Base-by-base conservation (phyloP, 2,797 vertebrate genomes). In the Thaleichthys pacificus region DNA sequence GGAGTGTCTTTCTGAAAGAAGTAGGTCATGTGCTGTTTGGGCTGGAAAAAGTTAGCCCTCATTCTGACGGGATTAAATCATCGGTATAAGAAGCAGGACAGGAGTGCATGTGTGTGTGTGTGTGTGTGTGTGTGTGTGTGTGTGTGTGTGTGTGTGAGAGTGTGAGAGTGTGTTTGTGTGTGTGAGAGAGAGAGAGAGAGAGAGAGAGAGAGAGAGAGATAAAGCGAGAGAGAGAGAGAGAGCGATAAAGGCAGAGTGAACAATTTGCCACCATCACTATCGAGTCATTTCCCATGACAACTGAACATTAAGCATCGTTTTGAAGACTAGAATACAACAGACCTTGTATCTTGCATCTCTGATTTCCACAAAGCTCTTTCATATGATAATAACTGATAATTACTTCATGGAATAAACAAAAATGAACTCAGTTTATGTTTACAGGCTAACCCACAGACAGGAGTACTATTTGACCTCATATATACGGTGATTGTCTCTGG, bases 11-110 rank as follows among this genome's bases (percentile, higher is more conserved):
- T 88, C 79, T 85, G 80, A 82, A 85, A 79, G 84, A 91, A 92
- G 82, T 91, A 89, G 91, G 89, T 91, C 92, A 91, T 84, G 75
- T 66, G 69, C 83, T 80, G 76, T 81, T 87, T 78, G 81, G 85
- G 80, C 87, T 92, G 91, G 89, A 93, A 92, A 91, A 90, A 86
- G 84, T 92, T 89, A 89, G 82, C 74, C 84, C 80, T 87, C 85
- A 89, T 91, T 90, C 87, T 90, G 61, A 69, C 79, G 77, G 81
- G 89, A 88, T 93, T 89, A 91, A 91, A 91, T 93, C 91, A 92
- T 87, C 67, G 75, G 71, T 67, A 66, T 57, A 74, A 64, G 66
- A 80, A 80, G 77, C 71, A 75, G 68, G 42, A 54, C 17, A 57
- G 30, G 54, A 72, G 61, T 56, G 17, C 3, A 15, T 60, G 17